Evolutionary conservation across 2,113 vertebrate species (phyloP).

Genomic region (Melanotaenia duboulayi): DNA sequence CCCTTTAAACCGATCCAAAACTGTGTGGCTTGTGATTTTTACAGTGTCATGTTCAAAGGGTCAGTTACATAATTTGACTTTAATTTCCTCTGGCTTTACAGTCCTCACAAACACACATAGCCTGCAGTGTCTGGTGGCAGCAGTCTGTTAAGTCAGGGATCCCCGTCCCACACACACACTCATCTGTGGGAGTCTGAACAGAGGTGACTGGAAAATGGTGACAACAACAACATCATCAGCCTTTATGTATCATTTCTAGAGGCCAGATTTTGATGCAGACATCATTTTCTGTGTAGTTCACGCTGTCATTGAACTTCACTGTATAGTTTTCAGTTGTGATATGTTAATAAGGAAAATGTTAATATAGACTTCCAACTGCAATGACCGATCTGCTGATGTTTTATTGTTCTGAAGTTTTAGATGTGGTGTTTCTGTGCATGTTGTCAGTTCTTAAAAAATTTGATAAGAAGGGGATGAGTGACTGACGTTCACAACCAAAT

Average conservation of each 20-base stretch:
- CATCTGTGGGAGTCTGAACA: constrained; percentile 37
- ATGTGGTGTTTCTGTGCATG: no score
- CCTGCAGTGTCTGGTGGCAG: constrained; percentile 30
- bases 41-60: constrained; percentile 22
- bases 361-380: no score
- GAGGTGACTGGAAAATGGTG: constrained; percentile 43
- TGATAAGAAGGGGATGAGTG: no score
- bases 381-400: no score
- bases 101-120: constrained; percentile 39
- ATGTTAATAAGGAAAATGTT: background rate
- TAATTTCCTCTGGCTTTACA: constrained; percentile 40
- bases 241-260: background rate
- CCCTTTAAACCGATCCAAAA: background rate
- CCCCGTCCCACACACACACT: constrained; percentile 36
- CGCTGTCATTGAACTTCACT: no score
- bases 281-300: background rate
- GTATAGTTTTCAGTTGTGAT: background rate
- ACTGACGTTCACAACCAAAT: no score
- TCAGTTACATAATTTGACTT: constrained; percentile 31
- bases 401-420: no score
- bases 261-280: background rate
- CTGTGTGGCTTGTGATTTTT: background rate
- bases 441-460: no score
- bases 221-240: constrained; percentile 28
- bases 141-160: constrained; percentile 50